These are phyloP conservation scores for Scalopus aquaticus DNA, from an alignment of 2,113 vertebrate species.

Conservation along the genomic window DNA sequence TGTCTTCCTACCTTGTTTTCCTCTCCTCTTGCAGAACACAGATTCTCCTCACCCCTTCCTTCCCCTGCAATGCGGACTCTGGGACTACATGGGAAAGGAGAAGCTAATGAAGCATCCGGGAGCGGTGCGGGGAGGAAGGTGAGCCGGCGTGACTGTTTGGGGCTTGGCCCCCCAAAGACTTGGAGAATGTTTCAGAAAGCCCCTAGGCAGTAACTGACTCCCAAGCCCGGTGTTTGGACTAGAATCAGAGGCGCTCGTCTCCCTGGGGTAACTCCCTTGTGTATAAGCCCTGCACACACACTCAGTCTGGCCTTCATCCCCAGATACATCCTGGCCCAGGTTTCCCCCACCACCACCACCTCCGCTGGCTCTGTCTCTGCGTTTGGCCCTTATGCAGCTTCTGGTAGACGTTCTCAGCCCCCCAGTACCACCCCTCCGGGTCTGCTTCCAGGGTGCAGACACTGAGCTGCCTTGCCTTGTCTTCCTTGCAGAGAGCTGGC, in stretches of 20 bases:
- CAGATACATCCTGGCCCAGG: rapidly evolving
- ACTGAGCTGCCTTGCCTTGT: constrained; percentile 47
- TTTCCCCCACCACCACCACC: neutral
- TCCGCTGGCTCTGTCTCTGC: neutral
- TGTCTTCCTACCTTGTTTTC: neutral
- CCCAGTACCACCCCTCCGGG: neutral
- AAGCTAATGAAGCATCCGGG: neutral
- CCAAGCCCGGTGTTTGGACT: neutral
- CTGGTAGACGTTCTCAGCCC: neutral
- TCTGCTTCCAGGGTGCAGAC: neutral
- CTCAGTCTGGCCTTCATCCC: neutral
- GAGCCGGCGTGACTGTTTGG: neutral
- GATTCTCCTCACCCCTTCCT: neutral
- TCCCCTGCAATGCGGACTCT: neutral
- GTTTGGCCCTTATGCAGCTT: neutral
- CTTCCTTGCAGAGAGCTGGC: neutral
- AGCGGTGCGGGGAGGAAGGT: neutral
- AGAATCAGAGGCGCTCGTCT: neutral
- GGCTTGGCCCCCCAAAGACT: neutral
- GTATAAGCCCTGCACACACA: neutral
- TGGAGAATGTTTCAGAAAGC: neutral
- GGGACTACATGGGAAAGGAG: neutral
- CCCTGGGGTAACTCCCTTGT: neutral
- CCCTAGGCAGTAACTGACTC: neutral
- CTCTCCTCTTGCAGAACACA: neutral